Evolutionary conservation across 2,888 invertebrate genomes (phyloP).

Genomic region (Apotomis turbidana): DNA sequence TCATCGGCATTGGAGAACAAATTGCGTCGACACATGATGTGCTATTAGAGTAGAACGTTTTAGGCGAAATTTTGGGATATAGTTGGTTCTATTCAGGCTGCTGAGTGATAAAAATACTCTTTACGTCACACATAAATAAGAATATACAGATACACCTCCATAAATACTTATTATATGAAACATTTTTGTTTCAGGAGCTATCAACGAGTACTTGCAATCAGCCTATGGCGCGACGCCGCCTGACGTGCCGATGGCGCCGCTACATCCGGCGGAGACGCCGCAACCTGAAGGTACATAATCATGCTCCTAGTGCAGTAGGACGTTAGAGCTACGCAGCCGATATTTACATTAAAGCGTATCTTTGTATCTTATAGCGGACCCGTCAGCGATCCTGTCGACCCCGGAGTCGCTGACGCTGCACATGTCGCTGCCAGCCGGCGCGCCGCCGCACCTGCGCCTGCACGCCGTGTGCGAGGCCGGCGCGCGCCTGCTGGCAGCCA

Average conservation of each 20-base stretch:
- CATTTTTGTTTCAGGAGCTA: constrained; percentile 62
- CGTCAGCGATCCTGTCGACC: constrained; percentile 58
- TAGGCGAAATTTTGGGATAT: too few relatives aligned
- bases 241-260: constrained; percentile 59
- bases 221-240: constrained; percentile 74
- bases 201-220: constrained; percentile 77
- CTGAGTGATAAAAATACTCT: too few relatives aligned
- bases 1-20: too few relatives aligned
- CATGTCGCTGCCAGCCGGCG: constrained; percentile 85
- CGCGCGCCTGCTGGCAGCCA: constrained; percentile 94
- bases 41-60: too few relatives aligned
- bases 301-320: too few relatives aligned
- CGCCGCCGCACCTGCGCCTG: constrained; percentile 94
- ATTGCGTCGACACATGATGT: too few relatives aligned
- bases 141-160: too few relatives aligned
- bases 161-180: too few relatives aligned
- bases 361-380: constrained; percentile 44
- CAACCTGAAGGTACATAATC: constrained; percentile 58
- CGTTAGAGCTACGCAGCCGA: too few relatives aligned
- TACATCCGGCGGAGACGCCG: constrained; percentile 60
- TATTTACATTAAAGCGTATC: too few relatives aligned
- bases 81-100: too few relatives aligned
- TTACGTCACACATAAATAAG: too few relatives aligned
- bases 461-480: constrained; percentile 98
- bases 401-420: constrained; percentile 58